These are phyloP conservation scores for Tetramorium bicarinatum DNA, from an alignment of 2,888 invertebrate species.

Conservation along the genomic window DNA sequence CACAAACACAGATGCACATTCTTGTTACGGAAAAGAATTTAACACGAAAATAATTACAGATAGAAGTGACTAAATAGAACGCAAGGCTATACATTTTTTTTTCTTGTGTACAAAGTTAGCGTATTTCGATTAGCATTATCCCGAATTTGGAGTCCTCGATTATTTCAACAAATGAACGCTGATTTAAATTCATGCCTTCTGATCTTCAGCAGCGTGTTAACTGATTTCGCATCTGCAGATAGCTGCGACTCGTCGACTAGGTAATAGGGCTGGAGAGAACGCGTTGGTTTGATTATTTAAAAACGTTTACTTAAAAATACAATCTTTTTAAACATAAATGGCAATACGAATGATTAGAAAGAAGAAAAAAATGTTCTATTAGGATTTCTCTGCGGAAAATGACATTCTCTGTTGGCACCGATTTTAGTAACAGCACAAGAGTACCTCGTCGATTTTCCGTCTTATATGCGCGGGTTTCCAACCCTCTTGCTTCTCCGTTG, in stretches of 20 bases:
- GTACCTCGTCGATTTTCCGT: slow-evolving; percentile 66
- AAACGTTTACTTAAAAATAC: slow-evolving; percentile 74
- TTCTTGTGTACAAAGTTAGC: slow-evolving; percentile 10
- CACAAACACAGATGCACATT: not conserved
- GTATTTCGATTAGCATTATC: slow-evolving; percentile 7
- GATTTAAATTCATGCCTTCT: not conserved
- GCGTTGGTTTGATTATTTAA: slow-evolving; percentile 60
- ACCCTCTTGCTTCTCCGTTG: slow-evolving; percentile 74
- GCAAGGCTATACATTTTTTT: not conserved
- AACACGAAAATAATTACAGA: not conserved
- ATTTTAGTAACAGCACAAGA: slow-evolving; percentile 63
- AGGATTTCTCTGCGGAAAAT: slow-evolving; percentile 62
- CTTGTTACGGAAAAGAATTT: not conserved
- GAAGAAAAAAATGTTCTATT: slow-evolving; percentile 65
- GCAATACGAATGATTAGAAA: slow-evolving; percentile 67
- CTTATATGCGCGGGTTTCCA: slow-evolving; percentile 77
- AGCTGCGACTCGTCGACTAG: not conserved
- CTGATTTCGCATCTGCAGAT: not conserved
- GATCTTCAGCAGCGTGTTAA: slow-evolving; percentile 5
- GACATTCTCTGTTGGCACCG: slow-evolving; percentile 63
- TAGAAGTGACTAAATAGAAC: not conserved
- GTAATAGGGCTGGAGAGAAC: slow-evolving; percentile 32
- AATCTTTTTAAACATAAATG: slow-evolving; percentile 70
- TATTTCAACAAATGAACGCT: not conserved
- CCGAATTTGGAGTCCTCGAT: not conserved